A percentile compares a stretch with the other conserved stretches of the same genome.
phyloP scores from a whole-genome alignment of 2,797 vertebrate species.

The Schizopygopsis malacanthus region DNA sequence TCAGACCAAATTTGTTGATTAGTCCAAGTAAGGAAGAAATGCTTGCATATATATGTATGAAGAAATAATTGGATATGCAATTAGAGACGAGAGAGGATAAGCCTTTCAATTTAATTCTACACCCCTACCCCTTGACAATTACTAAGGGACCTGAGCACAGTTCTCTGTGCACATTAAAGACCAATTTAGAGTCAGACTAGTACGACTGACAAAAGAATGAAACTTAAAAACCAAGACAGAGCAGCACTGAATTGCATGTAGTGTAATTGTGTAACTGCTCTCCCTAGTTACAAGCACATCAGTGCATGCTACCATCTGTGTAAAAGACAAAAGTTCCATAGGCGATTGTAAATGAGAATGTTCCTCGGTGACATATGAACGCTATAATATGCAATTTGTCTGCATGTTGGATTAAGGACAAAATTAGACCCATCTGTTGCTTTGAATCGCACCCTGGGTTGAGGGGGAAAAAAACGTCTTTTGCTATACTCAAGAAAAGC shows the following conservation, averaged over 20 bases:
- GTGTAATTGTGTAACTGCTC: constrained; percentile 15
- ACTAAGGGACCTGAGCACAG: constrained; percentile 1
- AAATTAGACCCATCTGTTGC: constrained; percentile 53
- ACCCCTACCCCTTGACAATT: constrained; percentile 30
- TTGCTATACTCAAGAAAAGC: constrained; percentile 30
- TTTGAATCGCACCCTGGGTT: background rate
- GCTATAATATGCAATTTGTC: constrained; percentile 17
- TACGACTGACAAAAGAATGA: constrained; percentile 15
- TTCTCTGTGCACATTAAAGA: background rate
- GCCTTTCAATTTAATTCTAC: constrained; percentile 22
- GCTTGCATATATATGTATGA: constrained; percentile 21
- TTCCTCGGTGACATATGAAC: constrained; percentile 43
- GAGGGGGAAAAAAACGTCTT: constrained; percentile 14
- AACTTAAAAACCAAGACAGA: constrained; percentile 10
- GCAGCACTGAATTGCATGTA: background rate
- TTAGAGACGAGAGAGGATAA: constrained; percentile 27
- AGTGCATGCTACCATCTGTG: constrained; percentile 10
- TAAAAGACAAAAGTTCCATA: constrained; percentile 32
- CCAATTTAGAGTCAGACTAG: background rate
- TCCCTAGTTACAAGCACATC: background rate
- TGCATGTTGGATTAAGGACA: constrained; percentile 47
- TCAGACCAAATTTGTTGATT: constrained; percentile 26
- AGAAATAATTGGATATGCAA: constrained; percentile 54
- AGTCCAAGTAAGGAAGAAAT: background rate
- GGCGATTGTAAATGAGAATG: constrained; percentile 43